A percentile compares a stretch with the other conserved stretches of the same genome.
phyloP scores from a whole-genome alignment of 92 coral and sea anemone species.

The Bergia sp. region DNA sequence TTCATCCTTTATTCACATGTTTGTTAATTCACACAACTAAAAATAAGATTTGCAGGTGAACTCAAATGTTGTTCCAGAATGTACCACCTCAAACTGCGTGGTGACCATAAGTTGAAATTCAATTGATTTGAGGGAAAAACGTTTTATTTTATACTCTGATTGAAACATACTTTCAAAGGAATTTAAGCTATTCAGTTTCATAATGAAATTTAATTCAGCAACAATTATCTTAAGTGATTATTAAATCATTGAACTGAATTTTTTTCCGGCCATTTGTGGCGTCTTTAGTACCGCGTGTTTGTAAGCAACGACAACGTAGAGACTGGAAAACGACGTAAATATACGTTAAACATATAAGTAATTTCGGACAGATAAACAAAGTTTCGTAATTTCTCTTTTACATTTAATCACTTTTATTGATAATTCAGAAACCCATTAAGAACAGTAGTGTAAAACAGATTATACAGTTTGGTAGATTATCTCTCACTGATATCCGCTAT shows the following conservation, averaged over 20 bases:
- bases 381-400: conserved; percentile 2
- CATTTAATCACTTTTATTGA: not conserved
- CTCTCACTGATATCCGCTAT: not conserved
- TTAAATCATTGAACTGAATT: not conserved
- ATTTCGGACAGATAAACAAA: not conserved
- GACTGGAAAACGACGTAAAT: not conserved
- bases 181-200: not conserved
- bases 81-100: not conserved
- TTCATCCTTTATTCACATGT: not conserved
- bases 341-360: not conserved
- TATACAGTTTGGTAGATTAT: not conserved
- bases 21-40: not conserved
- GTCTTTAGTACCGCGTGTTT: not conserved
- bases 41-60: not conserved
- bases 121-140: not conserved
- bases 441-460: not conserved
- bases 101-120: not conserved
- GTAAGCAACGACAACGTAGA: not conserved
- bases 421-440: not conserved
- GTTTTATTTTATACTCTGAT: not conserved
- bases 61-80: not conserved
- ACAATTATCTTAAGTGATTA: not conserved
- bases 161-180: not conserved
- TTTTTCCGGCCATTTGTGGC: not conserved
- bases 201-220: not conserved